Evolutionary conservation across 2,797 vertebrate species (phyloP).

Genomic region (Dendrocincla fuliginosa): DNA sequence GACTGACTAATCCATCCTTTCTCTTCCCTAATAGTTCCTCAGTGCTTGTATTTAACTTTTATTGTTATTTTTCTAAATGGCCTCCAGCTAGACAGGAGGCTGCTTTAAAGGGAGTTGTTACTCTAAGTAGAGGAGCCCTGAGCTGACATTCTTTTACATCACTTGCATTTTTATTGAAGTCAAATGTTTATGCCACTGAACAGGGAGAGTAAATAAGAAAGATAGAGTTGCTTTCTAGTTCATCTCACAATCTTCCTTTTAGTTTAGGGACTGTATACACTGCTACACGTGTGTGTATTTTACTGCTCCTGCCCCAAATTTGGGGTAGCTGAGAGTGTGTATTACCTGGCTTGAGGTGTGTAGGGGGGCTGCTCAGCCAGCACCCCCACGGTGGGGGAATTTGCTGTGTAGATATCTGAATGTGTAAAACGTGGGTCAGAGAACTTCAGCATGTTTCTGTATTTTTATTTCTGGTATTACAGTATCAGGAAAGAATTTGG

Average conservation of each 20-base stretch:
- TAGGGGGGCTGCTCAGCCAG: not conserved
- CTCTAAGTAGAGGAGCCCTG: not conserved
- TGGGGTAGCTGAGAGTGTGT: fast-evolving
- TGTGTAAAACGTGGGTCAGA: not conserved
- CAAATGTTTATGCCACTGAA: not conserved
- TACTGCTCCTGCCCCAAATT: not conserved
- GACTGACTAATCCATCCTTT: not conserved
- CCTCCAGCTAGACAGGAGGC: not conserved
- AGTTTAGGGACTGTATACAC: not conserved
- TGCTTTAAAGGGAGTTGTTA: not conserved
- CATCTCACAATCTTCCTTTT: not conserved
- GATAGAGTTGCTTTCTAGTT: not conserved
- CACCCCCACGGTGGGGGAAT: not conserved
- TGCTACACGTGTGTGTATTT: fast-evolving
- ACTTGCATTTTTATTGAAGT: not conserved
- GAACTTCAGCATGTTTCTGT: not conserved
- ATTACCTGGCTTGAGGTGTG: fast-evolving
- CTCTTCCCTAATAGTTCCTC: not conserved
- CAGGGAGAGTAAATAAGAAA: not conserved
- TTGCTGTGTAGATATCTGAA: not conserved
- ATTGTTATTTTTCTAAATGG: not conserved
- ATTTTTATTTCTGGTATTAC: constrained; percentile 29
- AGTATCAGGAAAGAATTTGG: constrained; percentile 56
- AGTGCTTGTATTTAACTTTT: not conserved
- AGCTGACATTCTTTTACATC: not conserved